These are phyloP conservation scores for Agrilus cyanescens DNA, from an alignment of 2,888 invertebrate genomes.

Conservation along the genomic window DNA sequence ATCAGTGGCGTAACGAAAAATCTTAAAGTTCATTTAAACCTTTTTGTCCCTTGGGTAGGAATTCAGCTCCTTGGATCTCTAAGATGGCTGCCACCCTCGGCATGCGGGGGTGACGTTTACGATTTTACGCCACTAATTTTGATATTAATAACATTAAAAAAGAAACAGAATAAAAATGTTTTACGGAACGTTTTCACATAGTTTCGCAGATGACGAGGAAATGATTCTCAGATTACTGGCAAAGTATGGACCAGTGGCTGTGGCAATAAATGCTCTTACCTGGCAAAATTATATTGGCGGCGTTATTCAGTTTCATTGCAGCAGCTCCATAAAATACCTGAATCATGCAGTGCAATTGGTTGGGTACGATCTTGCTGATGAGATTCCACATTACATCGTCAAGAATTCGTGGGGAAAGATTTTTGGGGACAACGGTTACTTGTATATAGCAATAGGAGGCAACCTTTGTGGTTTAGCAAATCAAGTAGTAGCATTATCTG, in stretches of 20 bases:
- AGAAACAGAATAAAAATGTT: no score
- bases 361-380: constrained; percentile 63
- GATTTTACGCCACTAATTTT: no score
- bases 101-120: no score
- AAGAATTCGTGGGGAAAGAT: constrained; percentile 75
- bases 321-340: constrained; percentile 42
- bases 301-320: constrained; percentile 71
- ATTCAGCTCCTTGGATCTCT: no score
- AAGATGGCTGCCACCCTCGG: no score
- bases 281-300: constrained; percentile 85
- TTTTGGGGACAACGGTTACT: constrained; percentile 66
- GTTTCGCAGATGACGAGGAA: constrained; percentile 53
- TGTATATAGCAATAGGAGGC: constrained; percentile 60
- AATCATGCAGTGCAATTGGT: constrained; percentile 78
- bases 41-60: no score
- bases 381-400: constrained; percentile 69
- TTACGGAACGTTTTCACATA: no score
- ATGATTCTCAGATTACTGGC: constrained; percentile 48
- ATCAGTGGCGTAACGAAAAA: no score
- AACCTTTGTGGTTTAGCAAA: constrained; percentile 71
- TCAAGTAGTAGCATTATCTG: constrained; percentile 39
- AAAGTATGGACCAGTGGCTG: constrained; percentile 64
- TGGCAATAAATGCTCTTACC: constrained; percentile 68
- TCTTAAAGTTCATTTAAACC: no score
- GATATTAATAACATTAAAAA: no score